phyloP scores from a whole-genome alignment of 2,113 vertebrate genomes.

The Recurvirostra avosetta region DNA sequence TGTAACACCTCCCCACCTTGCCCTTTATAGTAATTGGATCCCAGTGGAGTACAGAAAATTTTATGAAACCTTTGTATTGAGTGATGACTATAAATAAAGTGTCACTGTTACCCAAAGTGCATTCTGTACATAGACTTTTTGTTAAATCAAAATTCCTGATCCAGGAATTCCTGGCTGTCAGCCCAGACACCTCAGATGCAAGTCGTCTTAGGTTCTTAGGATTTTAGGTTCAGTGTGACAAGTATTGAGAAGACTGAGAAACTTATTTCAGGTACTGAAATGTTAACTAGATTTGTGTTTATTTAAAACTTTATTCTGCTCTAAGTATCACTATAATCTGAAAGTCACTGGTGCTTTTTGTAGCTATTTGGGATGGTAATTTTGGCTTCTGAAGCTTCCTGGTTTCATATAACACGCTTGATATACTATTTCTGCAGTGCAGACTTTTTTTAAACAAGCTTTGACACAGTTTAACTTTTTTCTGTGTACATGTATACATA shows the following conservation, averaged over 20 bases:
- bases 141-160: neutral
- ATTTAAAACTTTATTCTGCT: neutral
- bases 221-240: neutral
- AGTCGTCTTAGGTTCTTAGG: neutral
- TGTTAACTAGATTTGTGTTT: neutral
- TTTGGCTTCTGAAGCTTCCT: neutral
- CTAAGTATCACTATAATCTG: neutral
- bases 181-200: neutral
- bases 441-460: neutral
- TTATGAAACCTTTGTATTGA: neutral
- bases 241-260: neutral
- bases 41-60: neutral
- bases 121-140: neutral
- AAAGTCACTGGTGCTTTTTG: neutral
- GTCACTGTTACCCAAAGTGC: neutral
- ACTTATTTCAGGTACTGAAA: neutral
- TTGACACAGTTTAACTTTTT: neutral
- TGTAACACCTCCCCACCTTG: neutral
- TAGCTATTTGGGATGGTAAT: neutral
- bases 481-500: neutral
- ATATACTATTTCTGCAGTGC: neutral
- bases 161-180: neutral
- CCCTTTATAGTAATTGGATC: neutral
- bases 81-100: neutral
- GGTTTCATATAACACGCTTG: neutral